Conservation (phyloP, 2,797 vertebrate species). For the Macrochelys suwanniensis region DNA sequence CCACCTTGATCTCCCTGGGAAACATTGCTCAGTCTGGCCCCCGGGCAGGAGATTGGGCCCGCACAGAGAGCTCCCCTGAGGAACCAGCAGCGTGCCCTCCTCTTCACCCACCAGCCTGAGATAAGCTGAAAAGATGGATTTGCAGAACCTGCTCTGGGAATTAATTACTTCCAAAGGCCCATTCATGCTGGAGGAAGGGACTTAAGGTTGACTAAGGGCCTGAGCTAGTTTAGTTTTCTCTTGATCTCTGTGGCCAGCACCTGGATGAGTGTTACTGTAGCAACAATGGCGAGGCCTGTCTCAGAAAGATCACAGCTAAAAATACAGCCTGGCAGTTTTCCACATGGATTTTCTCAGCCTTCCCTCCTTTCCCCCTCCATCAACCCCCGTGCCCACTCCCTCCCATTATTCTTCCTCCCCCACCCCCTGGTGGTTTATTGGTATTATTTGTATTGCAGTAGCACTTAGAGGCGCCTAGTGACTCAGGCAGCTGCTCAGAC, state of each 20-base stretch:
- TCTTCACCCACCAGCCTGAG: fast-evolving
- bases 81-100: neutral
- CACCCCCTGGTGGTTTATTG: neutral
- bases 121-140: neutral
- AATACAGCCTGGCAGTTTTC: neutral
- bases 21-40: fast-evolving
- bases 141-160: neutral
- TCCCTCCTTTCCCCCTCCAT: neutral
- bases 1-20: conserved; percentile 79
- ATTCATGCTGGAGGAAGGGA: neutral
- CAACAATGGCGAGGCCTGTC: neutral
- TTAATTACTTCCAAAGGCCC: neutral
- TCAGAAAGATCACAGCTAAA: neutral
- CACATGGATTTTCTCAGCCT: neutral
- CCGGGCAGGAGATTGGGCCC: neutral
- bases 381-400: fast-evolving
- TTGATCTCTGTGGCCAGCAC: neutral
- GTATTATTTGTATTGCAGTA: neutral
- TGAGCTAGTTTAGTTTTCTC: neutral
- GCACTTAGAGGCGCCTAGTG: neutral
- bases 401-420: neutral
- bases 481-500: neutral
- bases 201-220: neutral
- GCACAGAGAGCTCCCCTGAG: neutral
- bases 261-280: neutral